Evolutionary conservation across 2,888 invertebrate species (phyloP).

Genomic region (Trissoscelio sp.): DNA sequence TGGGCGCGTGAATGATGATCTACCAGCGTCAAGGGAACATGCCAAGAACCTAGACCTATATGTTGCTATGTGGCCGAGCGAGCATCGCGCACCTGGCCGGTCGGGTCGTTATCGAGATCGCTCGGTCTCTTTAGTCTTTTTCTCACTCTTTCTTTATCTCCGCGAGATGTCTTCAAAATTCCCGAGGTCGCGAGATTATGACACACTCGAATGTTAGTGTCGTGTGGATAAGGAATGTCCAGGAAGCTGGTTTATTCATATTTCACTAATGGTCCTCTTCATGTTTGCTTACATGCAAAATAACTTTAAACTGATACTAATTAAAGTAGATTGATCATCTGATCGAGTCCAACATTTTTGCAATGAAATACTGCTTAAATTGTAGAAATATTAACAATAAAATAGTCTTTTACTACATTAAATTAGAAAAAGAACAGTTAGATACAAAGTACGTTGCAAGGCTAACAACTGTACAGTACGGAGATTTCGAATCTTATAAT

Average conservation of each 20-base stretch:
- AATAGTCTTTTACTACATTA: no score
- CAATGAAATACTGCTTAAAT: no score
- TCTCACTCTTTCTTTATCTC: conserved; percentile 54
- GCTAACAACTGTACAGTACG: no score
- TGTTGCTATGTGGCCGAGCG: conserved; percentile 51
- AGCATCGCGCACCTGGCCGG: conserved; percentile 61
- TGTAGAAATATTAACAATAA: no score
- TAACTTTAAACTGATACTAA: no score
- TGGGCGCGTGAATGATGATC: conserved; percentile 65
- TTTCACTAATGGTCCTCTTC: no score
- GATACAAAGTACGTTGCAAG: no score
- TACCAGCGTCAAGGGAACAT: conserved; percentile 58
- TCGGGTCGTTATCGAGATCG: conserved; percentile 66
- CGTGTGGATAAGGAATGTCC: conserved; percentile 37
- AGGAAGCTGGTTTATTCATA: not conserved
- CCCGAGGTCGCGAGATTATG: conserved; percentile 55
- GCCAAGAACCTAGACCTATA: conserved; percentile 63
- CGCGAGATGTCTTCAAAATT: conserved; percentile 49
- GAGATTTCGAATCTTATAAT: no score
- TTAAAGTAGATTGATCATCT: no score
- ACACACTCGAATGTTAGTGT: conserved; percentile 50
- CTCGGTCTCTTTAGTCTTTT: conserved; percentile 51
- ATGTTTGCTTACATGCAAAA: no score
- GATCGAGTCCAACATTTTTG: no score
- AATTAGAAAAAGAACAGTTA: no score